These are phyloP conservation scores for Fulica atra DNA, from an alignment of 2,113 vertebrate species.

Conservation along the genomic window DNA sequence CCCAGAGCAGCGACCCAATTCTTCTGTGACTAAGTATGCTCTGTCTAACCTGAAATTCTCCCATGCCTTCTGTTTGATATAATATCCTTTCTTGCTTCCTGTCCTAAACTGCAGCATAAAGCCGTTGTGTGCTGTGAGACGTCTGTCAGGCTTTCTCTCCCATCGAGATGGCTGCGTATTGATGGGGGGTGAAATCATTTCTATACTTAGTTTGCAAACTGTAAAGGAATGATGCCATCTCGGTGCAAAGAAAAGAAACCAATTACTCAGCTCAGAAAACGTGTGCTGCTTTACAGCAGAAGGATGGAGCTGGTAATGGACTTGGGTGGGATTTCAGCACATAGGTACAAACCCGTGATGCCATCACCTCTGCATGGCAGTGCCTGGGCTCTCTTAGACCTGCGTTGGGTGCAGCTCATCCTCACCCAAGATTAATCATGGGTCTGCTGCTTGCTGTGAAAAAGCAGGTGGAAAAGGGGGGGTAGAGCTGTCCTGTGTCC, in stretches of 20 bases:
- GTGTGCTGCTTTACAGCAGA: background rate
- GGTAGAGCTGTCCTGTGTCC: background rate
- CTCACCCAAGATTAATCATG: background rate
- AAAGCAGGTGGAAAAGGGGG: background rate
- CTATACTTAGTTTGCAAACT: slow-evolving; percentile 5
- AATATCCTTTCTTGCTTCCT: slow-evolving; percentile 60
- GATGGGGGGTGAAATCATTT: slow-evolving; percentile 22
- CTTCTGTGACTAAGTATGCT: slow-evolving; percentile 16
- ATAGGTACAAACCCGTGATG: background rate
- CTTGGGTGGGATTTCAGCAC: background rate
- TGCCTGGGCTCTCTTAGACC: background rate
- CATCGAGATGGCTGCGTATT: background rate
- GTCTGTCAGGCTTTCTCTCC: background rate
- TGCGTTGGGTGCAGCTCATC: rapidly evolving
- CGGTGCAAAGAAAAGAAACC: background rate
- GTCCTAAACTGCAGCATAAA: background rate
- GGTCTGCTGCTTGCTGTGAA: background rate
- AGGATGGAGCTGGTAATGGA: background rate
- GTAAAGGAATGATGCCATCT: background rate
- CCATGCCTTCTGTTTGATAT: slow-evolving; percentile 55
- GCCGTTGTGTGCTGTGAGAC: background rate
- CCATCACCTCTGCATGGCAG: background rate
- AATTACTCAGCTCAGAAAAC: background rate
- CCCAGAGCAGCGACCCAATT: slow-evolving; percentile 39
- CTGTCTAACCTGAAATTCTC: slow-evolving; percentile 49